A percentile compares a stretch with the other conserved stretches of the same genome.
Conservation (phyloP, 2,888 invertebrate species). For the Ophraella communa region DNA sequence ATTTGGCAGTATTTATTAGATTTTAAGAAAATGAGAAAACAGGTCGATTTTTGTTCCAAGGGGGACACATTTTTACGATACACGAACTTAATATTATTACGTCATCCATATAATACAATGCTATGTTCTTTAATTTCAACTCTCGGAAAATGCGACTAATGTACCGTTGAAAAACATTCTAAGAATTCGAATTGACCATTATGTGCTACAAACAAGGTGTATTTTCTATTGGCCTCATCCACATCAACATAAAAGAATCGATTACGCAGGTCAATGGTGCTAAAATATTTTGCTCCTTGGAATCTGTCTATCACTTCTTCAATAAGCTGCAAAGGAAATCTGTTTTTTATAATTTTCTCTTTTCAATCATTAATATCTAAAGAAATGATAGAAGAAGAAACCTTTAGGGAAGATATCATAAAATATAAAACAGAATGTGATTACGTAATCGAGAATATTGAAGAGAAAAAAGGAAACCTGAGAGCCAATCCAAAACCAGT, state of each 20-base stretch:
- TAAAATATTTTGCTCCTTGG: constrained; percentile 40
- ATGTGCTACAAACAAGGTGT: constrained; percentile 54
- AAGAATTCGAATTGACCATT: constrained; percentile 55
- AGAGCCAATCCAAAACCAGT: too few species aligned
- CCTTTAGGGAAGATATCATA: too few species aligned
- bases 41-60: too few species aligned
- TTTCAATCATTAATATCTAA: too few species aligned
- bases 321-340: constrained; percentile 52
- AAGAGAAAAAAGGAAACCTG: too few species aligned
- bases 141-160: constrained; percentile 13
- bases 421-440: too few species aligned
- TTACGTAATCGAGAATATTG: too few species aligned
- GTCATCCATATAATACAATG: constrained; percentile 30
- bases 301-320: constrained; percentile 50
- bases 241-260: constrained; percentile 52
- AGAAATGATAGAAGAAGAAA: too few species aligned
- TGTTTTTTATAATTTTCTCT: constrained; percentile 29
- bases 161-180: constrained; percentile 33
- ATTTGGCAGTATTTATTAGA: too few species aligned
- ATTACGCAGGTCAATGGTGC: constrained; percentile 15
- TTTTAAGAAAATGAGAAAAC: too few species aligned
- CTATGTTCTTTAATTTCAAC: constrained; percentile 9
- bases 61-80: too few species aligned
- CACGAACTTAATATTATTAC: constrained; percentile 19
- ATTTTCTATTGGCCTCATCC: constrained; percentile 41